Conservation (phyloP, 2,113 vertebrate genomes). For the Buteo buteo region DNA sequence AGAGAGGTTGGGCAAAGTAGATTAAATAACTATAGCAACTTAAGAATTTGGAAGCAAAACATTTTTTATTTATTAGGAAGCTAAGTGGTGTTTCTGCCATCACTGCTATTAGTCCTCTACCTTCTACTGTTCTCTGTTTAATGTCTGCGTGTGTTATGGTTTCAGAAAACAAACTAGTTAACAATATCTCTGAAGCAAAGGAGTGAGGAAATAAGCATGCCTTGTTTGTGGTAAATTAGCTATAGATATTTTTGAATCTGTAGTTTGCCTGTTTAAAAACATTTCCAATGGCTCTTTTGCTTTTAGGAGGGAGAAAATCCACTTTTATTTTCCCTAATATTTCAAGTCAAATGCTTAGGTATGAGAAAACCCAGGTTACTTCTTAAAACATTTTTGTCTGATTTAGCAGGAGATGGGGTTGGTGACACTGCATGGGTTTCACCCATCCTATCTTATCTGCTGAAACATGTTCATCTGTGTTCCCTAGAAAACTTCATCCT, state of each 20-base stretch:
- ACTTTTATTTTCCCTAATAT: conserved; percentile 2
- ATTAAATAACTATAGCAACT: conserved; percentile 2
- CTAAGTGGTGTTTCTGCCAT: conserved; percentile 1
- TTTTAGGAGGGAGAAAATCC: background rate
- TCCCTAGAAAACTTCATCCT: background rate
- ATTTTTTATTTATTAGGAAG: conserved; percentile 11
- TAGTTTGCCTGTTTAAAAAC: background rate
- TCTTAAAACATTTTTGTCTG: background rate
- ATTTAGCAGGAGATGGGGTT: background rate
- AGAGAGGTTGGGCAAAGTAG: background rate
- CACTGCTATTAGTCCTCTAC: background rate
- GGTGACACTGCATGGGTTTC: background rate
- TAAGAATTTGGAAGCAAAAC: background rate
- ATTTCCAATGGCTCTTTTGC: background rate
- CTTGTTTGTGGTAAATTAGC: background rate
- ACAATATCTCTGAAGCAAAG: background rate
- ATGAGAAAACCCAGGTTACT: background rate
- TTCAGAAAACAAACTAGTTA: background rate
- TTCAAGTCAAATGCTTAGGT: conserved; percentile 10
- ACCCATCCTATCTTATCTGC: background rate
- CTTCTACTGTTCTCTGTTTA: background rate
- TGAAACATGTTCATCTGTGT: background rate
- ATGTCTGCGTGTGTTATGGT: background rate
- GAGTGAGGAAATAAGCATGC: background rate
- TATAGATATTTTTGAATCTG: background rate